phyloP scores from a whole-genome alignment of 2,113 vertebrate species.

The Nerophis lumbriciformis region DNA sequence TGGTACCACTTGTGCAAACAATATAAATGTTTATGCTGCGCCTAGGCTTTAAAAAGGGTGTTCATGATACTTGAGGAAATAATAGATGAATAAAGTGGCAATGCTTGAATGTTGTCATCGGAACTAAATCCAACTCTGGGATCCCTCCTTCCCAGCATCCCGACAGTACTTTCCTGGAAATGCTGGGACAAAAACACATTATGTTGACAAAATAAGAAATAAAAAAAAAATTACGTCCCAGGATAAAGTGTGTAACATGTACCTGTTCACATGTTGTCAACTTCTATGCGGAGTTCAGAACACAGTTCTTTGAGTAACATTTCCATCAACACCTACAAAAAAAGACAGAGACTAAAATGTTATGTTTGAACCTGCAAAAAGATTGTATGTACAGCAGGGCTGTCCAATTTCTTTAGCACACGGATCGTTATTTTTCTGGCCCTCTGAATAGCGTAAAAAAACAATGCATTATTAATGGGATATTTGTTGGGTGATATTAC shows the following conservation, averaged over 20 bases:
- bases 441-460: too few species aligned
- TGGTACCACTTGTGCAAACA: slow-evolving; percentile 4
- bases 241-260: not conserved
- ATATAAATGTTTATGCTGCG: not conserved
- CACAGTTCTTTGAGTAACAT: slow-evolving; percentile 90
- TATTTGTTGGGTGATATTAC: too few species aligned
- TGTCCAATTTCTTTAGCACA: too few species aligned
- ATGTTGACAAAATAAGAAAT: not conserved
- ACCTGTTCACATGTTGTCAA: slow-evolving; percentile 73
- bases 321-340: slow-evolving; percentile 85
- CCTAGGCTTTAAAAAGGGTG: not conserved
- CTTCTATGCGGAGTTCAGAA: slow-evolving; percentile 83
- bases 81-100: slow-evolving; percentile 3
- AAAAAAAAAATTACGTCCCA: not conserved
- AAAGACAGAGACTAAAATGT: slow-evolving; percentile 1
- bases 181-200: not conserved
- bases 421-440: too few species aligned
- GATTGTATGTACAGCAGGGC: too few species aligned
- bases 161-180: not conserved
- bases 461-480: too few species aligned
- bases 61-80: not conserved
- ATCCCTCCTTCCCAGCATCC: not conserved
- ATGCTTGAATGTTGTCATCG: not conserved
- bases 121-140: not conserved
- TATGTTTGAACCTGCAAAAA: not conserved